Percentiles rank a stretch among this genome's conserved stretches.
These are phyloP conservation scores for Lordiphosa clarofinis DNA, from an alignment of 1,140 invertebrate genomes.

Conservation along the genomic window DNA sequence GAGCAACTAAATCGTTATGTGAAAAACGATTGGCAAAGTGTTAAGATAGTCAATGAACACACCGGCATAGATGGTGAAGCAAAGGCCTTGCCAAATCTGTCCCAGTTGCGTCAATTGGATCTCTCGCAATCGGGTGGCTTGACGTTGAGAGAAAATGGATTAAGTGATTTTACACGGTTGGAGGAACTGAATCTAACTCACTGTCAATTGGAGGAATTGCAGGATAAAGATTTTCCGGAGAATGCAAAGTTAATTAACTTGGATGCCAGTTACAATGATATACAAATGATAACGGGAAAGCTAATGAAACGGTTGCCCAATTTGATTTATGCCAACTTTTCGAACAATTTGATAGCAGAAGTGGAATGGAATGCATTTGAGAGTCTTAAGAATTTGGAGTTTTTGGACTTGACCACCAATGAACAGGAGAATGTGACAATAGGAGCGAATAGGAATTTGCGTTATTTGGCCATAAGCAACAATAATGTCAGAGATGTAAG, in stretches of 20 bases:
- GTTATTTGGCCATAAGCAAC: constrained; percentile 50
- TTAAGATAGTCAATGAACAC: constrained; percentile 42
- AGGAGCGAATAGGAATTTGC: constrained; percentile 35
- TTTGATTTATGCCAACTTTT: constrained; percentile 63
- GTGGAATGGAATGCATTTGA: constrained; percentile 45
- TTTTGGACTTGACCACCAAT: constrained; percentile 57
- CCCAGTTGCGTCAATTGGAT: constrained; percentile 26
- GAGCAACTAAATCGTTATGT: constrained; percentile 39
- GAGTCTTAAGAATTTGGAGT: constrained; percentile 23
- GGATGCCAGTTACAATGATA: constrained; percentile 58
- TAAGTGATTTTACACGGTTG: constrained; percentile 34
- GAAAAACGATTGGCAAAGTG: constrained; percentile 25
- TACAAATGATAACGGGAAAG: constrained; percentile 23
- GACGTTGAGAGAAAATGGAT: constrained; percentile 31
- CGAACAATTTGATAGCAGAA: constrained; percentile 49
- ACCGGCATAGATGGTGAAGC: constrained; percentile 31
- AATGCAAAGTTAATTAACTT: constrained; percentile 30
- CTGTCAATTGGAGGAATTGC: constrained; percentile 37
- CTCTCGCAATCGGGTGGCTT: constrained; percentile 41
- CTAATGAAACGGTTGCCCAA: constrained; percentile 31
- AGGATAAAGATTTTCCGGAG: constrained; percentile 32
- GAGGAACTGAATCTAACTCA: constrained; percentile 50
- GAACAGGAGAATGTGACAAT: constrained; percentile 52
- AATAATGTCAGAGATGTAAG: constrained; percentile 61
- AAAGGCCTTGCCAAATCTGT: constrained; percentile 11